Percentiles rank a stretch among this genome's conserved stretches.
Conservation (phyloP, 2,888 invertebrate species). For the Lasioglossum zephyrum region DNA sequence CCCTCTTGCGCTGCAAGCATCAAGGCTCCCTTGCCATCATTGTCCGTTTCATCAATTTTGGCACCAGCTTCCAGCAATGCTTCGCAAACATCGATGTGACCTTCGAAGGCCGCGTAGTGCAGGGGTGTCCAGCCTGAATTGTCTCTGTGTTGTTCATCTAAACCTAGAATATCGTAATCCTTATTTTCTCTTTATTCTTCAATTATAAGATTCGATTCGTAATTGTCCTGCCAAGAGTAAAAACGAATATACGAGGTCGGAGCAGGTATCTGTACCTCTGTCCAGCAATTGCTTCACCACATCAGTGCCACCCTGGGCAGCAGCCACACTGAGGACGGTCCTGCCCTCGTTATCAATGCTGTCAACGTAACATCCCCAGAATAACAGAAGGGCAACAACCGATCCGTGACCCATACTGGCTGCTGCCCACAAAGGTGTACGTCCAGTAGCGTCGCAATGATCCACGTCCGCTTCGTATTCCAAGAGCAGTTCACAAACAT, state of each 20-base stretch:
- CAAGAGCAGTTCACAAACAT: constrained; percentile 95
- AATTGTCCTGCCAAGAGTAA: neutral
- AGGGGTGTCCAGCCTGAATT: constrained; percentile 99
- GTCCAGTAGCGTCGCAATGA: constrained; percentile 91
- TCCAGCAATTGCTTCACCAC: constrained; percentile 95
- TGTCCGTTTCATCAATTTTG: constrained; percentile 94
- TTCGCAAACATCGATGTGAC: constrained; percentile 93
- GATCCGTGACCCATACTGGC: constrained; percentile 96
- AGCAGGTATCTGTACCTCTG: constrained; percentile 86
- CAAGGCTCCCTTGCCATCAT: constrained; percentile 94
- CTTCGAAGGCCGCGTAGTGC: constrained; percentile 98
- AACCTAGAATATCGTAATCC: constrained; percentile 81
- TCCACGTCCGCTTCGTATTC: constrained; percentile 97
- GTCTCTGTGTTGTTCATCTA: constrained; percentile 95
- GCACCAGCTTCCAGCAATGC: constrained; percentile 94
- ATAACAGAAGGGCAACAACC: constrained; percentile 93
- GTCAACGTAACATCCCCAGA: constrained; percentile 98
- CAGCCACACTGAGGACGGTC: constrained; percentile 94
- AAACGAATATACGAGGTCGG: neutral
- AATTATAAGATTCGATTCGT: neutral
- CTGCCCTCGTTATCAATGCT: constrained; percentile 97
- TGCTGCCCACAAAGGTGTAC: constrained; percentile 96
- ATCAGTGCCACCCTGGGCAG: constrained; percentile 94
- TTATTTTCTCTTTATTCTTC: neutral
- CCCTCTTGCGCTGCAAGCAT: constrained; percentile 96